These are phyloP conservation scores for Siniperca undulata DNA, from an alignment of 2,797 vertebrate species.

Conservation along the genomic window DNA sequence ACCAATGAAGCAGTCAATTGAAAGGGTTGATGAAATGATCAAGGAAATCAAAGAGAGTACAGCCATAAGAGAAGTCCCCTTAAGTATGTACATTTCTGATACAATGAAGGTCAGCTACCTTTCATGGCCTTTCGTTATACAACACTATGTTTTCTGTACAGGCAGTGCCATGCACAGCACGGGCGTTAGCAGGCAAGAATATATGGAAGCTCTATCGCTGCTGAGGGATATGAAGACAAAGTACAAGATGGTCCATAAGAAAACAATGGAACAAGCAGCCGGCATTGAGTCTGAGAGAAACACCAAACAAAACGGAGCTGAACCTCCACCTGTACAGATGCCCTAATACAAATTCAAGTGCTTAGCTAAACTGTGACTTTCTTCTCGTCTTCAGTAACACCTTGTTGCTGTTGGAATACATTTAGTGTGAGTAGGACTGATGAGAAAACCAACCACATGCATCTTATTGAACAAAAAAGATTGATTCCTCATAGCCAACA, in stretches of 20 bases:
- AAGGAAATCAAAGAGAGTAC: slow-evolving; percentile 70
- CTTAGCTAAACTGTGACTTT: background rate
- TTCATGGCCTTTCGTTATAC: background rate
- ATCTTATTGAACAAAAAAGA: background rate
- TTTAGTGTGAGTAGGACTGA: background rate
- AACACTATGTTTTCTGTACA: slow-evolving; percentile 52
- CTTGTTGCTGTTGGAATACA: background rate
- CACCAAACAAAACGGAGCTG: background rate
- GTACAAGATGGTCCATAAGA: slow-evolving; percentile 69
- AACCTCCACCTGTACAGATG: slow-evolving; percentile 21
- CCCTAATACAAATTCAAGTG: background rate
- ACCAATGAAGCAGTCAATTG: slow-evolving; percentile 54
- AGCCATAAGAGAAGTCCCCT: slow-evolving; percentile 64
- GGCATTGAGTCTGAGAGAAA: slow-evolving; percentile 34
- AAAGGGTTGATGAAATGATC: slow-evolving; percentile 74
- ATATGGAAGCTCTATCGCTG: slow-evolving; percentile 74
- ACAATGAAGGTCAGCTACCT: background rate
- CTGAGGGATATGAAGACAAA: slow-evolving; percentile 80
- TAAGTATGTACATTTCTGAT: slow-evolving; percentile 69
- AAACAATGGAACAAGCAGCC: slow-evolving; percentile 62
- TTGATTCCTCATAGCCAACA: background rate
- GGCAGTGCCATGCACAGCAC: slow-evolving; percentile 57
- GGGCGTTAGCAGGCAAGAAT: slow-evolving; percentile 56
- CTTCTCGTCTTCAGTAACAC: background rate
- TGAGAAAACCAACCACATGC: background rate